A percentile compares a stretch with the other conserved stretches of the same genome.
Evolutionary conservation across 2,797 vertebrate species (phyloP).

Genomic region (Scolopax bukidnonensis): DNA sequence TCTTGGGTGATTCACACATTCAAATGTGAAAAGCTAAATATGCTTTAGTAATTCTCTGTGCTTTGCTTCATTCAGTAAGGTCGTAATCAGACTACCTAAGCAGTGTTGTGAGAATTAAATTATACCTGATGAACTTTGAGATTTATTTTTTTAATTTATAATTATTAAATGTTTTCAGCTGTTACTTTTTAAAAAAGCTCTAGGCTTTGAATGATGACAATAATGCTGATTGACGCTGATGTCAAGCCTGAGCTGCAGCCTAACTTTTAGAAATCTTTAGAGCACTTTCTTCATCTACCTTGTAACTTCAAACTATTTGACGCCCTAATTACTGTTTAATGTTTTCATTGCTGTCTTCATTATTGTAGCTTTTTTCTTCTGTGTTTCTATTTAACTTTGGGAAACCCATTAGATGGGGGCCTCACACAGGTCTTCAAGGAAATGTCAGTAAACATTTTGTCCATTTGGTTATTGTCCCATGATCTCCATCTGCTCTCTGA

Average conservation of each 20-base stretch:
- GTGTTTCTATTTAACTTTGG: not conserved
- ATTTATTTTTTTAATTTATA: not conserved
- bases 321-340: not conserved
- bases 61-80: not conserved
- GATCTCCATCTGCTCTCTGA: not conserved
- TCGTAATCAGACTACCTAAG: not conserved
- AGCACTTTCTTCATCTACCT: not conserved
- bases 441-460: not conserved
- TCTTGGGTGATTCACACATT: not conserved
- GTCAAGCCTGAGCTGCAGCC: not conserved
- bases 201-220: not conserved
- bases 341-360: not conserved
- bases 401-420: not conserved
- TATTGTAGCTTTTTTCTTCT: not conserved
- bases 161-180: not conserved
- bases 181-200: not conserved
- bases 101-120: not conserved
- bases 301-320: not conserved
- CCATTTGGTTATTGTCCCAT: not conserved
- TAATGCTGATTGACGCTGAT: not conserved
- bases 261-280: not conserved
- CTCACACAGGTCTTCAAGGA: not conserved
- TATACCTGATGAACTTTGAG: not conserved
- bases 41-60: not conserved
- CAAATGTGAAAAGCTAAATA: not conserved